These are phyloP conservation scores for Conomelus anceps DNA, from an alignment of 2,888 invertebrate genomes.

Conservation along the genomic window DNA sequence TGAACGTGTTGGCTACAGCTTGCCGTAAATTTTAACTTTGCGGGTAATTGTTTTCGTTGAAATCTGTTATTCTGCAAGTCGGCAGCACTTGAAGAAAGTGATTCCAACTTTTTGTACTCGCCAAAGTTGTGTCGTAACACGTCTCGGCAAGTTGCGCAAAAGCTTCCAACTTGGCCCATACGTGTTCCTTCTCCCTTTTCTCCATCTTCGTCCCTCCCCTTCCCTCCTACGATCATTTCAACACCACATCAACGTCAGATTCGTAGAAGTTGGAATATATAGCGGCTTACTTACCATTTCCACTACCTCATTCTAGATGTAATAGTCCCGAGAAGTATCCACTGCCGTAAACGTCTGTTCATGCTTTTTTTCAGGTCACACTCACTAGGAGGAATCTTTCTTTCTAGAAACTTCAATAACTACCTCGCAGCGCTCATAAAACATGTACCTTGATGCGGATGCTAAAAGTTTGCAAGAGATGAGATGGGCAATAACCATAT, in stretches of 20 bases:
- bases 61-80: not conserved
- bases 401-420: not conserved
- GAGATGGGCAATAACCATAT: not conserved
- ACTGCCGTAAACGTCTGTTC: not conserved
- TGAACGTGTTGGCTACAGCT: not conserved
- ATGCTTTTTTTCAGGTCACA: not conserved
- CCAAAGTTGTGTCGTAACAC: conserved; percentile 5
- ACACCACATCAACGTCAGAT: not conserved
- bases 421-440: not conserved
- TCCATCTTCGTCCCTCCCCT: not conserved
- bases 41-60: not conserved
- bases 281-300: not conserved
- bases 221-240: conserved; percentile 13
- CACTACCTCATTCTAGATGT: not conserved
- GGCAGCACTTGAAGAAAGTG: not conserved
- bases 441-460: not conserved
- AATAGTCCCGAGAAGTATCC: not conserved
- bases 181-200: not conserved
- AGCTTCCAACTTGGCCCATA: not conserved
- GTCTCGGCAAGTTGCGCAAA: not conserved
- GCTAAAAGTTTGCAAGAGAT: not conserved
- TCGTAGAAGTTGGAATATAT: not conserved
- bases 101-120: not conserved
- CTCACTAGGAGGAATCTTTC: not conserved
- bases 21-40: not conserved